Conservation (phyloP, 1,140 invertebrate species). For the Pachyrhynchus sulphureomaculatus region DNA sequence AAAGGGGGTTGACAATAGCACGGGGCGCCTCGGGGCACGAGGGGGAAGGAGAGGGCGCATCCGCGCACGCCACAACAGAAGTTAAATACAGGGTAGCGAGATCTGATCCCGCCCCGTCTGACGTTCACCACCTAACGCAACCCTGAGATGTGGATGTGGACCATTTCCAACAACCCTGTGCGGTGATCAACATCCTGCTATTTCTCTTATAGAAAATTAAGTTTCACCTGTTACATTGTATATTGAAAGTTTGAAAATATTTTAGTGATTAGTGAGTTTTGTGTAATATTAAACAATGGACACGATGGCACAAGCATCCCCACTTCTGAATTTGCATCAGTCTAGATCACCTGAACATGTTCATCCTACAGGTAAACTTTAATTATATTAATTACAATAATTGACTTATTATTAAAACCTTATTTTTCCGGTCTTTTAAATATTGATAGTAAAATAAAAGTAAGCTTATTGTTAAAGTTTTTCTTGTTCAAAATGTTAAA, state of each 20-base stretch:
- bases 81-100: slow-evolving; percentile 51
- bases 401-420: too few species aligned
- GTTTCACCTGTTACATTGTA: not conserved
- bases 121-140: slow-evolving; percentile 22
- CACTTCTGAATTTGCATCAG: slow-evolving; percentile 7
- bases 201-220: not conserved
- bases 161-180: slow-evolving; percentile 27
- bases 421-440: too few species aligned
- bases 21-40: slow-evolving; percentile 6
- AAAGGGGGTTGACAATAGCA: slow-evolving; percentile 15
- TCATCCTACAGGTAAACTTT: slow-evolving; percentile 21
- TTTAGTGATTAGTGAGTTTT: not conserved
- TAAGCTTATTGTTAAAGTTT: too few species aligned
- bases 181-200: slow-evolving; percentile 3
- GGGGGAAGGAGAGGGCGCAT: slow-evolving; percentile 30
- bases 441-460: too few species aligned
- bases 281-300: slow-evolving; percentile 6
- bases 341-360: slow-evolving; percentile 22
- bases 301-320: slow-evolving; percentile 7
- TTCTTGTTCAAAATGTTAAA: too few species aligned
- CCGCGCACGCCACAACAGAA: slow-evolving; percentile 45
- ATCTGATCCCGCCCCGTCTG: slow-evolving; percentile 49
- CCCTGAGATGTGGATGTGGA: slow-evolving; percentile 18
- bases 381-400: not conserved
- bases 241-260: not conserved